phyloP scores from a whole-genome alignment of 2,888 invertebrate species.

The Lutraria lutraria region DNA sequence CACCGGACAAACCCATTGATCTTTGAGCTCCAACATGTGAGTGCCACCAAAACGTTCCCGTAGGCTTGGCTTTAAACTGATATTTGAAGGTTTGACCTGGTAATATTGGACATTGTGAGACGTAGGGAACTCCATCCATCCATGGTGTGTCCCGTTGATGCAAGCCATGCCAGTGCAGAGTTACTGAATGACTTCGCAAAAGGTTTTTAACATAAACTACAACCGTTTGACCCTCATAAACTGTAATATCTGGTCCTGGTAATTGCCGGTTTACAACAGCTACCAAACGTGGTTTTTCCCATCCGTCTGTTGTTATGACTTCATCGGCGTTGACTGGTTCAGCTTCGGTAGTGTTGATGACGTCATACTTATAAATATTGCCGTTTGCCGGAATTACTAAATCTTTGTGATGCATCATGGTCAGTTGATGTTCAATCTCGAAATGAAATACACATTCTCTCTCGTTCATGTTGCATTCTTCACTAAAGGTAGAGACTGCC shows the following conservation, averaged over 20 bases:
- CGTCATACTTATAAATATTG: slow-evolving; percentile 74
- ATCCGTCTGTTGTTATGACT: slow-evolving; percentile 81
- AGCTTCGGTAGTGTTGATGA: slow-evolving; percentile 62
- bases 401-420: slow-evolving; percentile 73
- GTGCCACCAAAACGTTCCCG: slow-evolving; percentile 80
- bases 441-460: slow-evolving; percentile 70
- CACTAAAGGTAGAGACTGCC: background rate
- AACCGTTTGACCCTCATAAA: slow-evolving; percentile 79
- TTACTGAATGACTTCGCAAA: slow-evolving; percentile 71
- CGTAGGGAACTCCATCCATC: slow-evolving; percentile 81
- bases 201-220: slow-evolving; percentile 78
- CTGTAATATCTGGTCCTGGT: slow-evolving; percentile 81
- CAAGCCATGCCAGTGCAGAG: slow-evolving; percentile 84
- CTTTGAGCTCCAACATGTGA: slow-evolving; percentile 78
- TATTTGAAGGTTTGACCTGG: slow-evolving; percentile 82
- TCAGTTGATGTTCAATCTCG: slow-evolving; percentile 66
- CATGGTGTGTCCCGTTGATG: slow-evolving; percentile 77
- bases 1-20: slow-evolving; percentile 80
- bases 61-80: slow-evolving; percentile 74
- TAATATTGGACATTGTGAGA: slow-evolving; percentile 83
- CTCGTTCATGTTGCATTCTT: slow-evolving; percentile 59
- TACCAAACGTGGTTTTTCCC: slow-evolving; percentile 71
- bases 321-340: slow-evolving; percentile 69
- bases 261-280: slow-evolving; percentile 78
- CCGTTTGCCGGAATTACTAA: slow-evolving; percentile 70